phyloP scores from a whole-genome alignment of 2,113 vertebrate genomes.

The Istiophorus platypterus region DNA sequence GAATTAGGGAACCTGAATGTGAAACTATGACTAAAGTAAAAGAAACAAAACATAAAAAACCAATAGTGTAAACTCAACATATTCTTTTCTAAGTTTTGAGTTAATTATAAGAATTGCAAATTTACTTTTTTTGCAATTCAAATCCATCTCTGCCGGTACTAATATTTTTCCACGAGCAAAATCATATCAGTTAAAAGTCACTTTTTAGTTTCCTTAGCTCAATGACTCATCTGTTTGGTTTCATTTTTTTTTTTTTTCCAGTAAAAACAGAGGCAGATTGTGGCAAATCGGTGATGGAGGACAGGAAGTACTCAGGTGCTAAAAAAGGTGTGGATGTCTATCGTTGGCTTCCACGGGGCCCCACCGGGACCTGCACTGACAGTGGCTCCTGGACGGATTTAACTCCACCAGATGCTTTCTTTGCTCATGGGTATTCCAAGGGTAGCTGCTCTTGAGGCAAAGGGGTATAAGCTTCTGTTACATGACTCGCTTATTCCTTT shows the following conservation, averaged over 20 bases:
- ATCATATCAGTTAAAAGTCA: neutral
- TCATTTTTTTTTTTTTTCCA: neutral
- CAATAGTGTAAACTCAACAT: neutral
- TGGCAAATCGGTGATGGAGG: slow-evolving; percentile 48
- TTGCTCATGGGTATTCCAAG: slow-evolving; percentile 61
- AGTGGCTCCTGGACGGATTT: slow-evolving; percentile 69
- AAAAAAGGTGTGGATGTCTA: slow-evolving; percentile 59
- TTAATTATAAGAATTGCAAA: neutral
- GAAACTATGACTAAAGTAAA: neutral
- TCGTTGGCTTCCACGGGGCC: slow-evolving; percentile 53
- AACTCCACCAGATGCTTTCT: slow-evolving; percentile 69
- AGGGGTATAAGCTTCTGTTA: slow-evolving; percentile 39
- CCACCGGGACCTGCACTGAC: slow-evolving; percentile 48
- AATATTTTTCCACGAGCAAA: neutral
- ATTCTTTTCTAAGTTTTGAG: neutral
- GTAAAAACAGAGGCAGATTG: slow-evolving; percentile 9
- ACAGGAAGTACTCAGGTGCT: slow-evolving; percentile 59
- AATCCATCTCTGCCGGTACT: neutral
- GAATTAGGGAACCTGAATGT: slow-evolving; percentile 8
- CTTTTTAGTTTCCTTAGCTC: neutral
- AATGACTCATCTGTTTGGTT: neutral
- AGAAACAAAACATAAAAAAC: neutral
- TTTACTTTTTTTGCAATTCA: slow-evolving; percentile 24
- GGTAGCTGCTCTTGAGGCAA: slow-evolving; percentile 45
- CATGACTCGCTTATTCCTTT: slow-evolving; percentile 33